These are phyloP conservation scores for Harpagoxenus sublaevis DNA, from an alignment of 2,888 invertebrate genomes.

Conservation along the genomic window DNA sequence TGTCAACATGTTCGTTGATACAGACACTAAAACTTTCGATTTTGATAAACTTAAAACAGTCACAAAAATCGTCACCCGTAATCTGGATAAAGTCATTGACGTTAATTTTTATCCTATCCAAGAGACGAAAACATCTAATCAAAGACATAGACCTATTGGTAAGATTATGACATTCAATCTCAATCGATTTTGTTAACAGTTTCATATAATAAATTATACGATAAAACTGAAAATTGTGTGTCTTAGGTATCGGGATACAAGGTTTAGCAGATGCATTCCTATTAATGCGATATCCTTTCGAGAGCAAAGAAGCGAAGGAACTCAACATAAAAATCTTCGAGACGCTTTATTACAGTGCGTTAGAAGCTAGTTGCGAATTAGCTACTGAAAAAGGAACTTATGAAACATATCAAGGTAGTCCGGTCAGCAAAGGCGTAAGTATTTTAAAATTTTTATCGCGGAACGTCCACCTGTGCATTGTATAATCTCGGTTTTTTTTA, in stretches of 20 bases:
- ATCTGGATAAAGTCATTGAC: constrained; percentile 99
- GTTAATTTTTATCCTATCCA: constrained; percentile 97
- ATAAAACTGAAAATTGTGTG: background rate
- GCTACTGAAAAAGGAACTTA: constrained; percentile 95
- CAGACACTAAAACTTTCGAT: constrained; percentile 92
- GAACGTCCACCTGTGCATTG: background rate
- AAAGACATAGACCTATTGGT: constrained; percentile 94
- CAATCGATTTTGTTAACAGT: background rate
- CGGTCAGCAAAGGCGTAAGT: constrained; percentile 95
- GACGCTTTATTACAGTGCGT: constrained; percentile 98
- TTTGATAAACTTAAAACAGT: constrained; percentile 95
- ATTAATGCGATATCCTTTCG: constrained; percentile 96
- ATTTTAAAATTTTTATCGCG: constrained; percentile 14
- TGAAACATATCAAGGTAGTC: constrained; percentile 96
- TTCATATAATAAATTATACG: background rate
- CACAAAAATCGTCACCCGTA: constrained; percentile 95
- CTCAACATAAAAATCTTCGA: constrained; percentile 99
- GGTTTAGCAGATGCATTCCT: constrained; percentile 99
- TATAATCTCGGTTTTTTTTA: constrained; percentile 2
- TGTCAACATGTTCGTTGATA: constrained; percentile 96
- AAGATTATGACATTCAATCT: constrained; percentile 38
- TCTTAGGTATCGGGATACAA: constrained; percentile 95
- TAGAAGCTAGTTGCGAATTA: constrained; percentile 98
- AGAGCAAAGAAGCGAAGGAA: constrained; percentile 93
- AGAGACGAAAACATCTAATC: constrained; percentile 95